Percentiles rank a stretch among this genome's conserved stretches.
Evolutionary conservation across 2,113 vertebrate genomes (phyloP).

Genomic region (Pseudolaguvia tuberculata): DNA sequence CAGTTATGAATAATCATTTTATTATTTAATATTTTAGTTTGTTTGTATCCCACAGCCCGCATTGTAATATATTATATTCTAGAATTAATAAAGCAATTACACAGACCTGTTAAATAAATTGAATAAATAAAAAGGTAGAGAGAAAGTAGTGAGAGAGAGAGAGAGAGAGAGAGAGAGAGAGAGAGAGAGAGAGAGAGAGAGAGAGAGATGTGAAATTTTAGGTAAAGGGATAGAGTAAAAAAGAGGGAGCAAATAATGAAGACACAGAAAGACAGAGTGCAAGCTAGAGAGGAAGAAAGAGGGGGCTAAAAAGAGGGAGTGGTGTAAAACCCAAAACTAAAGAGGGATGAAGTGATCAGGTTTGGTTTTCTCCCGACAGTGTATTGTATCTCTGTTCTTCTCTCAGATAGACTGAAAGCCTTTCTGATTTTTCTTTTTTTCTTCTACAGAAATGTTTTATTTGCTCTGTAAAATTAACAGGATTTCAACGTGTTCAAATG

Average conservation of each 20-base stretch:
- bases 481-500: constrained; percentile 67
- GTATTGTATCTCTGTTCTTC: background rate
- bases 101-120: too few relatives aligned
- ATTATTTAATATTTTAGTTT: too few relatives aligned
- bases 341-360: background rate
- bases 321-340: background rate
- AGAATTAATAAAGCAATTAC: too few relatives aligned
- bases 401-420: background rate
- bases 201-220: too few relatives aligned
- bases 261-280: too few relatives aligned
- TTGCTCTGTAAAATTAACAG: constrained; percentile 28
- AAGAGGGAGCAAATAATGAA: background rate
- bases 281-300: background rate
- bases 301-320: background rate
- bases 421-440: too few relatives aligned
- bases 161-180: background rate
- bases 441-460: too few relatives aligned
- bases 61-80: too few relatives aligned
- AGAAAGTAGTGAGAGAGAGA: background rate
- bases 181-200: constrained; percentile 22
- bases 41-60: too few relatives aligned
- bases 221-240: constrained; percentile 16
- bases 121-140: too few relatives aligned
- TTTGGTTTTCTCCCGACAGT: background rate
- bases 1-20: too few relatives aligned